phyloP scores from a whole-genome alignment of 2,113 vertebrate genomes.

The Siniperca knerii region DNA sequence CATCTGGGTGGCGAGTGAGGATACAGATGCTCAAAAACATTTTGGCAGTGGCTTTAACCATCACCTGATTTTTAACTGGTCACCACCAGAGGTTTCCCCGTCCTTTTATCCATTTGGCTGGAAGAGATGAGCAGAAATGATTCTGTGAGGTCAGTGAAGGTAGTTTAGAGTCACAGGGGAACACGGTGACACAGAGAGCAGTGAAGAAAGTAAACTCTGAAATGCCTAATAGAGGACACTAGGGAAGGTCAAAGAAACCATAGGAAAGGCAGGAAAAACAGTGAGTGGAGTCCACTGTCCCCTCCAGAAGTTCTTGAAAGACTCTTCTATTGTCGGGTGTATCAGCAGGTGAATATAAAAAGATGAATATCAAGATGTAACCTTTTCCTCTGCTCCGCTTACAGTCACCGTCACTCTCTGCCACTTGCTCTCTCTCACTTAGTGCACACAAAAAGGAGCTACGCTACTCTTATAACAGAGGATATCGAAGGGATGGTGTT shows the following conservation, averaged over 20 bases:
- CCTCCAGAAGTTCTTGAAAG: not conserved
- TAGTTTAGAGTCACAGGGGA: not conserved
- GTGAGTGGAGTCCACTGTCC: not conserved
- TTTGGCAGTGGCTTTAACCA: not conserved
- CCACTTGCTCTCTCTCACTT: no score
- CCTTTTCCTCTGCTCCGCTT: no score
- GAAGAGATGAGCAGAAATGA: not conserved
- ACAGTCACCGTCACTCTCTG: no score
- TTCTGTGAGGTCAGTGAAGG: not conserved
- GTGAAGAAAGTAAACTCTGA: conserved; percentile 2
- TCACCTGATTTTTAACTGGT: no score
- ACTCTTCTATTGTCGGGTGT: not conserved
- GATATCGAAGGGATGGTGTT: no score
- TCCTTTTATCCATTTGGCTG: not conserved
- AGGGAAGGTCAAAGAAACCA: conserved; percentile 10
- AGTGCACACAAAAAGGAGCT: no score
- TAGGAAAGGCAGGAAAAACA: not conserved
- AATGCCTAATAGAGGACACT: conserved; percentile 5
- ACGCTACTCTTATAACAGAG: no score
- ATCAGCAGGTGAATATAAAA: not conserved
- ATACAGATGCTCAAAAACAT: not conserved
- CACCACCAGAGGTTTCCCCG: not conserved
- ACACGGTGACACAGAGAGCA: not conserved
- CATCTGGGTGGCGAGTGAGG: not conserved
- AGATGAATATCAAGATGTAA: not conserved